Percentiles rank a stretch among this genome's conserved stretches.
Conservation (phyloP, 2,797 vertebrate genomes). For the Takifugu rubripes region DNA sequence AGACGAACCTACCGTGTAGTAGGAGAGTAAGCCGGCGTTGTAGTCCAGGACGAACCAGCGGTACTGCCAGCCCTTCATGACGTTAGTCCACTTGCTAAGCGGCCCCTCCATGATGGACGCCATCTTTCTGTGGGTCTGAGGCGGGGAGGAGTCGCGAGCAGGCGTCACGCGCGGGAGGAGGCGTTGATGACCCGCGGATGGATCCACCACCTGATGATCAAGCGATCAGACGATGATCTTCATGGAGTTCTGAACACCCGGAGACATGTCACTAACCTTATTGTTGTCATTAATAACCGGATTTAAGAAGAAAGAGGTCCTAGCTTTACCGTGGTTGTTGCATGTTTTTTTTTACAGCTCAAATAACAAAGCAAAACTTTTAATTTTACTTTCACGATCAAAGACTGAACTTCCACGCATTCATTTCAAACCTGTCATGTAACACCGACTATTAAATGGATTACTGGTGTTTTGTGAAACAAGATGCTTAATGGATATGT, state of each 20-base stretch:
- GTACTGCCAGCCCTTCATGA: conserved; percentile 99
- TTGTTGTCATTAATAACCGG: too few relatives aligned
- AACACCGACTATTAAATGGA: too few relatives aligned
- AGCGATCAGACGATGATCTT: neutral
- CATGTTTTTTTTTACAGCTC: too few relatives aligned
- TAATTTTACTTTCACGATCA: too few relatives aligned
- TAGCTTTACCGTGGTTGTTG: too few relatives aligned
- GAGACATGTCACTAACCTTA: too few relatives aligned
- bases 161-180: conserved; percentile 30
- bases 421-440: too few relatives aligned
- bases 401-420: too few relatives aligned
- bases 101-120: conserved; percentile 99
- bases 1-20: conserved; percentile 87
- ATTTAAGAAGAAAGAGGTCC: too few relatives aligned
- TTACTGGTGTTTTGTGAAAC: too few relatives aligned
- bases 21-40: conserved; percentile 93
- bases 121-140: conserved; percentile 84
- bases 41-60: conserved; percentile 98
- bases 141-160: conserved; percentile 58
- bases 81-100: conserved; percentile 98
- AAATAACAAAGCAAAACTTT: too few relatives aligned
- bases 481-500: too few relatives aligned
- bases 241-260: neutral
- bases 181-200: neutral
- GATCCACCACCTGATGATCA: neutral